phyloP scores from a whole-genome alignment of 1,140 invertebrate genomes.

The Aphaenogaster floridana region DNA sequence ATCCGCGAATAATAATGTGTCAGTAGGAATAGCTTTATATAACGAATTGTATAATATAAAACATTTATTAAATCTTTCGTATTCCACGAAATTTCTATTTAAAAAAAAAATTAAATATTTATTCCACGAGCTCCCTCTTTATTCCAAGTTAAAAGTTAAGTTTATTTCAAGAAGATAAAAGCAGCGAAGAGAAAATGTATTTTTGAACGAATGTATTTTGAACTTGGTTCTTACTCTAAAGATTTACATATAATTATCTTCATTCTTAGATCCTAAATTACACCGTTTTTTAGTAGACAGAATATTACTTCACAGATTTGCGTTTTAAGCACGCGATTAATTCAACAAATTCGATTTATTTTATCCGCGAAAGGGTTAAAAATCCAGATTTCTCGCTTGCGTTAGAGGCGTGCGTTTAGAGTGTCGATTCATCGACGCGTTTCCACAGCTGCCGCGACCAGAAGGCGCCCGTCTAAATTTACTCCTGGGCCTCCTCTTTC shows the following conservation, averaged over 20 bases:
- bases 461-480: conserved; percentile 73
- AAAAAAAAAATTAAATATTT: neutral
- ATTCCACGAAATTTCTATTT: neutral
- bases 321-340: neutral
- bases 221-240: neutral
- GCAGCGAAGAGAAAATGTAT: neutral
- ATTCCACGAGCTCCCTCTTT: neutral
- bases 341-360: neutral
- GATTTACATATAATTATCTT: neutral
- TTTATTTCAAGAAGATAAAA: neutral
- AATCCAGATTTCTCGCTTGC: neutral
- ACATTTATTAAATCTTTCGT: neutral
- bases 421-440: conserved; percentile 62
- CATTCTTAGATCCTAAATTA: neutral
- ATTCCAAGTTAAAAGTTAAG: neutral
- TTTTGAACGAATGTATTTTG: neutral
- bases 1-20: conserved; percentile 4
- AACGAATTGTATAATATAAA: neutral
- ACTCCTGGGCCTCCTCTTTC: conserved; percentile 50
- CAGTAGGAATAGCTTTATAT: neutral
- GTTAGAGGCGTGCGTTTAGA: conserved; percentile 2
- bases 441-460: conserved; percentile 74
- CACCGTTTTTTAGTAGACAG: neutral
- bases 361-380: neutral
- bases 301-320: neutral